phyloP scores from a whole-genome alignment of 2,888 invertebrate species.

The Caenorhabditis sulstoni region DNA sequence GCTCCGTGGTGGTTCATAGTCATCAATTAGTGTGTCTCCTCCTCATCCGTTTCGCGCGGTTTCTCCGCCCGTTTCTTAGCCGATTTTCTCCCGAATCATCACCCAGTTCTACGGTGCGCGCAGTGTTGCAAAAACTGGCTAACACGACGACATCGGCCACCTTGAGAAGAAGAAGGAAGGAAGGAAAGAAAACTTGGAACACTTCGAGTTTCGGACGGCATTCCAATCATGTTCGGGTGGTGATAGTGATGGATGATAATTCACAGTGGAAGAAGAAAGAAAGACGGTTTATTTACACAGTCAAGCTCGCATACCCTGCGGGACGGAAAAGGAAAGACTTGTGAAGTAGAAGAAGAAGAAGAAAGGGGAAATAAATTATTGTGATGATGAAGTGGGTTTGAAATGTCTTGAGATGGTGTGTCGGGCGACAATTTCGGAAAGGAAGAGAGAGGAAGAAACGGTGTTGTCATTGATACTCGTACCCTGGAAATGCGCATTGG shows the following conservation, averaged over 20 bases:
- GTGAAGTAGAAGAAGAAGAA: conserved; percentile 12
- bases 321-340: conserved; percentile 13
- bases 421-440: conserved; percentile 16
- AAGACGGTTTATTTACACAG: conserved; percentile 48
- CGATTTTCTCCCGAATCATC: conserved; percentile 39
- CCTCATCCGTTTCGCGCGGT: not conserved
- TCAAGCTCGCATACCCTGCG: conserved; percentile 51
- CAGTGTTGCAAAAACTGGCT: conserved; percentile 46
- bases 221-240: conserved; percentile 16
- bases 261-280: conserved; percentile 15
- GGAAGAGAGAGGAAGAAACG: conserved; percentile 25
- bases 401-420: conserved; percentile 49
- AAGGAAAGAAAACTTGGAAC: conserved; percentile 43
- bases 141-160: conserved; percentile 19
- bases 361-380: conserved; percentile 39
- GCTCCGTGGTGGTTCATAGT: conserved; percentile 39
- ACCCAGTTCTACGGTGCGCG: conserved; percentile 35
- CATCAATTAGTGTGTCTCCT: conserved; percentile 31
- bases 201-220: conserved; percentile 52
- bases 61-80: conserved; percentile 3
- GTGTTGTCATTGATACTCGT: conserved; percentile 57
- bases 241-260: conserved; percentile 37
- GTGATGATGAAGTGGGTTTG: too few relatives aligned
- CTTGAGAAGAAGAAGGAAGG: not conserved
- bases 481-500: conserved; percentile 27